Evolutionary conservation across 2,888 invertebrate genomes (phyloP).

Genomic region (Caenorhabditis sp.): DNA sequence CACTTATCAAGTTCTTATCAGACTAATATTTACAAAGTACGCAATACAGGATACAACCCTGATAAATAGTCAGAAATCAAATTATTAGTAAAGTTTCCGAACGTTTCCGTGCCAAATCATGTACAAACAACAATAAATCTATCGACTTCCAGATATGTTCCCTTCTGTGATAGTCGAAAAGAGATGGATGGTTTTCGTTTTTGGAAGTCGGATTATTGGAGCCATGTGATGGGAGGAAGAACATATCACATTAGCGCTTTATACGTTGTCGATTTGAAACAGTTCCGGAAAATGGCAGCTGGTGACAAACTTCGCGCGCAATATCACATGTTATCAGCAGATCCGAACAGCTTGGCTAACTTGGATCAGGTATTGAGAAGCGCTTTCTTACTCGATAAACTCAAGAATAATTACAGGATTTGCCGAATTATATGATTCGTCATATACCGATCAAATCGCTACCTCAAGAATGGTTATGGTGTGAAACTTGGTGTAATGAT

Average conservation of each 20-base stretch:
- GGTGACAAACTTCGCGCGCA: slow-evolving; percentile 96
- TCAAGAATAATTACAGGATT: slow-evolving; percentile 79
- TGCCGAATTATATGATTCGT: slow-evolving; percentile 99
- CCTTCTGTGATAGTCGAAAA: slow-evolving; percentile 93
- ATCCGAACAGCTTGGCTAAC: slow-evolving; percentile 97
- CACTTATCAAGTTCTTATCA: too few species aligned
- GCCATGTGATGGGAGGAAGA: slow-evolving; percentile 91
- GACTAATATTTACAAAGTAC: too few species aligned
- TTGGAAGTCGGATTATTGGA: slow-evolving; percentile 99
- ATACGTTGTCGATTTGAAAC: slow-evolving; percentile 90
- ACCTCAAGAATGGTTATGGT: slow-evolving; percentile 99
- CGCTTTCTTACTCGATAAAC: slow-evolving; percentile 65
- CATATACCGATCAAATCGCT: slow-evolving; percentile 95
- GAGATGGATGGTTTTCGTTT: slow-evolving; percentile 99
- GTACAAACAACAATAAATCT: background rate
- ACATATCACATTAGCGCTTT: slow-evolving; percentile 85
- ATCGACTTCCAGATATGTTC: slow-evolving; percentile 81
- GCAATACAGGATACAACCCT: too few species aligned
- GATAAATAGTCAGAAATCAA: too few species aligned
- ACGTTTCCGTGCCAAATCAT: background rate
- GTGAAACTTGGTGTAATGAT: slow-evolving; percentile 98
- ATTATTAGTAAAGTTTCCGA: too few species aligned
- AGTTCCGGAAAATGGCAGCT: slow-evolving; percentile 94
- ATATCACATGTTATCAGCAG: slow-evolving; percentile 97
- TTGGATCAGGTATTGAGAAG: slow-evolving; percentile 78